A percentile compares a stretch with the other conserved stretches of the same genome.
Conservation (phyloP, 2,888 invertebrate species). For the Cataglyphis rosenhaueri region DNA sequence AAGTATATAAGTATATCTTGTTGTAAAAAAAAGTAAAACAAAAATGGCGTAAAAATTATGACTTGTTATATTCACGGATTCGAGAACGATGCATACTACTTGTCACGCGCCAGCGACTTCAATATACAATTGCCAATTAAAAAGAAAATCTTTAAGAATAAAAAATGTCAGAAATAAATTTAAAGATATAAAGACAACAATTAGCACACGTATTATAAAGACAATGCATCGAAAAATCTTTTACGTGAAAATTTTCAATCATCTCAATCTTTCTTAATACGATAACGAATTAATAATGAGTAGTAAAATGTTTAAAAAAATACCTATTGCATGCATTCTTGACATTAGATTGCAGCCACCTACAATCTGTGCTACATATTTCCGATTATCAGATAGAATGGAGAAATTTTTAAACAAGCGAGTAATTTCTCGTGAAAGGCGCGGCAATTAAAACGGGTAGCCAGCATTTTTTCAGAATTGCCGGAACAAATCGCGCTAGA, state of each 20-base stretch:
- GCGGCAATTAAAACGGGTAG: constrained; percentile 50
- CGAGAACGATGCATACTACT: background rate
- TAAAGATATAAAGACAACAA: constrained; percentile 6
- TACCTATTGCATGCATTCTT: constrained; percentile 62
- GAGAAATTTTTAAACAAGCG: constrained; percentile 68
- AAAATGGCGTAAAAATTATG: background rate
- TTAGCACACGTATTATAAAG: background rate
- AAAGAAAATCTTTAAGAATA: constrained; percentile 23
- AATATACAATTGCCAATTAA: constrained; percentile 11
- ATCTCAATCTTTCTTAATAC: constrained; percentile 14
- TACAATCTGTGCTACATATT: constrained; percentile 56
- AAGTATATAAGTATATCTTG: background rate
- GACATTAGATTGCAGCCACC: constrained; percentile 59
- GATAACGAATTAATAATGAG: background rate
- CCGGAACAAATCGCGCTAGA: constrained; percentile 45
- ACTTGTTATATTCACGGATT: background rate
- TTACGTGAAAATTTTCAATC: background rate
- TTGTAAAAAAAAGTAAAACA: constrained; percentile 5
- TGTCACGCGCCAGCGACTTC: background rate
- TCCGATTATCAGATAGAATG: constrained; percentile 76
- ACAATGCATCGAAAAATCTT: background rate
- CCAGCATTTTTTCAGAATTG: constrained; percentile 36
- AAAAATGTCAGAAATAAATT: constrained; percentile 12
- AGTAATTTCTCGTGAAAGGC: constrained; percentile 49
- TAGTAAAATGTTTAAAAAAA: constrained; percentile 13